phyloP scores from a whole-genome alignment of 2,797 vertebrate species.

The Gambusia yucatana region DNA sequence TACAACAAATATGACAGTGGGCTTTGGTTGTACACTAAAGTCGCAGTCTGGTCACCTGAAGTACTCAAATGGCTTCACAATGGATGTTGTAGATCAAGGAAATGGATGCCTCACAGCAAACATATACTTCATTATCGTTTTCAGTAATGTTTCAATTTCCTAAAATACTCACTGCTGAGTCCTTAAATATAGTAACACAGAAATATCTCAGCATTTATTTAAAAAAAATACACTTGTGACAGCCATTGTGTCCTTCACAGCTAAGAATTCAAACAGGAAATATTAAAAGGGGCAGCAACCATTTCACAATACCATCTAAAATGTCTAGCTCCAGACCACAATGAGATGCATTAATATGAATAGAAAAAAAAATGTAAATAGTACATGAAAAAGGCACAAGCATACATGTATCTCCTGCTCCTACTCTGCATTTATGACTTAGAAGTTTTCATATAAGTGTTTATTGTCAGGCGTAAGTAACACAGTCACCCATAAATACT shows the following conservation, averaged over 20 bases:
- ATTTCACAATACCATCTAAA: neutral
- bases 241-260: neutral
- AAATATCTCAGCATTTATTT: neutral
- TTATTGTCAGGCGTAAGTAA: neutral
- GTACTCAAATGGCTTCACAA: neutral
- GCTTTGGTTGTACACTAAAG: neutral
- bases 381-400: neutral
- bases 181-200: neutral
- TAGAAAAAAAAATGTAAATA: neutral
- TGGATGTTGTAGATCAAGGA: neutral
- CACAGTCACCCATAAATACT: neutral
- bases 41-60: neutral
- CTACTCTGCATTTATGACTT: neutral
- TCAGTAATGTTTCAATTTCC: neutral
- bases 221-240: neutral
- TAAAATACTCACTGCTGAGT: neutral
- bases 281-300: neutral
- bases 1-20: neutral
- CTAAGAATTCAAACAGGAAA: neutral
- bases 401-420: neutral
- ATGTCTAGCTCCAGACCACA: neutral
- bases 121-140: neutral
- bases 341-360: neutral
- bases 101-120: neutral
- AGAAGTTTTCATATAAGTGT: neutral